Conservation (phyloP, 2,797 vertebrate genomes). For the Sebastiscus tertius region DNA sequence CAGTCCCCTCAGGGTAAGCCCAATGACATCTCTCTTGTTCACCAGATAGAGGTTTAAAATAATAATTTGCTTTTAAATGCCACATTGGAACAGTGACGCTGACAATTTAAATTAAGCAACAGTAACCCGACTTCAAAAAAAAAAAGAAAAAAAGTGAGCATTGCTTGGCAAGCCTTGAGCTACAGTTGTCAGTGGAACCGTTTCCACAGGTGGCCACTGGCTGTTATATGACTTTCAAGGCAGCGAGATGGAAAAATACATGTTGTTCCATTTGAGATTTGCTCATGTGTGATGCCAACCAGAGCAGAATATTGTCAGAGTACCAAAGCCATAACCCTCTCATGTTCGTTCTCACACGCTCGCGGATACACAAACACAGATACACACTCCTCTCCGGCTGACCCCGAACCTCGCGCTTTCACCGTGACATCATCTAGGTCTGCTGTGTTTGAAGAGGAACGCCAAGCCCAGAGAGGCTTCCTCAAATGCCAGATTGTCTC, state of each 20-base stretch:
- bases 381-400: background rate
- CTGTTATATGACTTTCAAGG: slow-evolving; percentile 54
- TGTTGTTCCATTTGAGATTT: slow-evolving; percentile 67
- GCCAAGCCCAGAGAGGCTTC: slow-evolving; percentile 35
- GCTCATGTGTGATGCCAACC: slow-evolving; percentile 64
- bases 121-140: background rate
- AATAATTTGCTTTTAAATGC: slow-evolving; percentile 57
- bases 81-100: slow-evolving; percentile 41
- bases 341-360: slow-evolving; percentile 21
- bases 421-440: slow-evolving; percentile 36
- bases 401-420: slow-evolving; percentile 8
- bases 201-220: slow-evolving; percentile 71
- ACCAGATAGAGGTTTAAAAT: slow-evolving; percentile 59
- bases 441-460: slow-evolving; percentile 37
- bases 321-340: slow-evolving; percentile 41
- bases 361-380: background rate
- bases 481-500: slow-evolving; percentile 67
- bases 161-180: slow-evolving; percentile 29
- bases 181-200: slow-evolving; percentile 1
- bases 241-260: slow-evolving; percentile 68
- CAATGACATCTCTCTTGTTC: slow-evolving; percentile 47
- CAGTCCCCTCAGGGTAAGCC: slow-evolving; percentile 13
- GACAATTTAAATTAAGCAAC: slow-evolving; percentile 50
- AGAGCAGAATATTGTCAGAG: slow-evolving; percentile 64
- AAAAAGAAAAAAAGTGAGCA: background rate